Percentiles rank a stretch among this genome's conserved stretches.
Conservation (phyloP, 1,140 invertebrate species). For the Drosophila guanche region DNA sequence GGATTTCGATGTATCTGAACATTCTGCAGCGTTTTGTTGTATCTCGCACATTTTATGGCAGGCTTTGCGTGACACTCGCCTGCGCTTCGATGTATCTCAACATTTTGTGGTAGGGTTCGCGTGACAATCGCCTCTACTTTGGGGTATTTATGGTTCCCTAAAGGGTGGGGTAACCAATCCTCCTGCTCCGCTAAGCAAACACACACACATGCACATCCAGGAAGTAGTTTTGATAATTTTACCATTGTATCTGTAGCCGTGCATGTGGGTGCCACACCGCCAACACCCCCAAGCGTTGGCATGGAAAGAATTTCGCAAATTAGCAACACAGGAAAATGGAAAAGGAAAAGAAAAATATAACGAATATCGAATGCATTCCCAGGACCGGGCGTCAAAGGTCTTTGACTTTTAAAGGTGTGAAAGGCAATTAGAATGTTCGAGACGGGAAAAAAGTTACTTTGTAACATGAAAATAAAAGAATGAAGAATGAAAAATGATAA, state of each 20-base stretch:
- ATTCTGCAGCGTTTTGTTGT: too few species aligned
- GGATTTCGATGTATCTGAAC: too few species aligned
- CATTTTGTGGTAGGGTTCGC: too few species aligned
- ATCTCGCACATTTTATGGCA: background rate
- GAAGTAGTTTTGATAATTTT: conserved; percentile 50
- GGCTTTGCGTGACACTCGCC: conserved; percentile 7
- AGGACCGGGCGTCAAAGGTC: conserved; percentile 40
- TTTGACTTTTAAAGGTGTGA: conserved; percentile 53
- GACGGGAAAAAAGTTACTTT: conserved; percentile 8
- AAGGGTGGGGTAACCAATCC: conserved; percentile 6
- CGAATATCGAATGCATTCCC: conserved; percentile 35
- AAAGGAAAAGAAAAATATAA: conserved; percentile 4
- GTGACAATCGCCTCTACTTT: too few species aligned
- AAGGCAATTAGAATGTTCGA: conserved; percentile 39
- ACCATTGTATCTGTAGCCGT: conserved; percentile 25
- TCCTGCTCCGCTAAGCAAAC: conserved; percentile 3
- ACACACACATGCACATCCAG: conserved; percentile 24
- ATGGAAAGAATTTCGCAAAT: conserved; percentile 71
- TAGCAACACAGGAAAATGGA: conserved; percentile 63
- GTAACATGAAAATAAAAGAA: conserved; percentile 21
- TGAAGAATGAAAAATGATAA: background rate
- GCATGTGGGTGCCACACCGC: conserved; percentile 53
- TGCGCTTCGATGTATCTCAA: too few species aligned
- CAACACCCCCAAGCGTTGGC: conserved; percentile 39
- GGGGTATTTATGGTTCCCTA: conserved; percentile 2